Evolutionary conservation across 2,113 vertebrate genomes (phyloP), one percentile per base, ranked within the genome.

Genomic region (Vanacampus margaritifer): DNA sequence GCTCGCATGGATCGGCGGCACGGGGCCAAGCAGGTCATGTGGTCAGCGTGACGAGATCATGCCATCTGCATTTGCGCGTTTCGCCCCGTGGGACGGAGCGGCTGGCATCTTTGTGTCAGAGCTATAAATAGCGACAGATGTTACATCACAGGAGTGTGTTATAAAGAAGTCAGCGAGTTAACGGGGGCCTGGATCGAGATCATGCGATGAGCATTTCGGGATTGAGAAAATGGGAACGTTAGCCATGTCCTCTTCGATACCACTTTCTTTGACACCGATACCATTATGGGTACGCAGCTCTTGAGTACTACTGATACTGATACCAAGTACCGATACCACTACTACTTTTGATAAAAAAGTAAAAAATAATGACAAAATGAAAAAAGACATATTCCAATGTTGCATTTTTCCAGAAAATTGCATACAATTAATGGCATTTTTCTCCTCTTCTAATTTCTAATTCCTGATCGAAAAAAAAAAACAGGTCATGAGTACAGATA

Each of bases 71-170:
- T 65, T 76, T 75, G 69, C 48, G 45, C 45, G 81, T 80, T 70
- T 64, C 57, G n/a, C 80, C 71, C 79, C 72, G 58, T 23, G 66
- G 69, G 73, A 64, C 54, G 50, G 68, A 0, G 60, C 13, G 1
- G 57, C 17, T 23, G 26, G 74, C 71, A 56, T 75, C 82, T 75
- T 69, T 76, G 67, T 83, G 66, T 65, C 68, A 0, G 43, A 63
- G 60, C 83, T 89, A 90, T 86, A 69, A 87, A 89, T 89, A 88
- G 79, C 73, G 79, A 78, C 87, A 85, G 84, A 82, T 86, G 81
- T 84, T 88, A 82, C 79, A 82, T 86, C 80, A 87, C 83, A 81
- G 73, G 61, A 64, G 76, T 26, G 61, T 71, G 71, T 66, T 70
- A 73, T 24, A 72, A 74, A 78, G 73, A 12, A 72, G 73, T 73